These are phyloP conservation scores for Scopus umbretta DNA, from an alignment of 2,113 vertebrate species.

Conservation along the genomic window DNA sequence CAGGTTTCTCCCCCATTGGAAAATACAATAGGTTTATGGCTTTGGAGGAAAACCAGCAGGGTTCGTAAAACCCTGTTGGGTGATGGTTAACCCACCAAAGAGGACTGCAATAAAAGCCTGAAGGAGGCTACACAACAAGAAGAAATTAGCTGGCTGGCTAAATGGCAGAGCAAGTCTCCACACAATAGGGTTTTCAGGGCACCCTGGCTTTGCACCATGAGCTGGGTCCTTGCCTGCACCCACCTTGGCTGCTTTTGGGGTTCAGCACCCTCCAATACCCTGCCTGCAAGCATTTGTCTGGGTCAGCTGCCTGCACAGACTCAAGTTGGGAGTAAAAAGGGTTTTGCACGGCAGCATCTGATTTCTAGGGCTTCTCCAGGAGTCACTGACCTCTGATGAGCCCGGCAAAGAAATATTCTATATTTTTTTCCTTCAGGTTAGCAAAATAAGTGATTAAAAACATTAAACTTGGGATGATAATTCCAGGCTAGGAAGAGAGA, in stretches of 20 bases:
- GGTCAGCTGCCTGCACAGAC: background rate
- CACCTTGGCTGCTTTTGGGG: background rate
- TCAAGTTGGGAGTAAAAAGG: rapidly evolving
- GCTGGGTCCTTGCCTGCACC: background rate
- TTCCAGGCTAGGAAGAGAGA: background rate
- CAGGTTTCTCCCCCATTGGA: background rate
- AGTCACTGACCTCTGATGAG: background rate
- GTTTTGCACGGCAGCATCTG: background rate
- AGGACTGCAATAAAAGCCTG: background rate
- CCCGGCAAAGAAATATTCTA: background rate
- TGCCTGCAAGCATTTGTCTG: background rate
- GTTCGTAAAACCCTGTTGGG: constrained; percentile 17
- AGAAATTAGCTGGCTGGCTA: background rate
- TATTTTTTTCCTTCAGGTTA: background rate
- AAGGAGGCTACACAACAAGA: background rate
- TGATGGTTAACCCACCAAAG: constrained; percentile 3
- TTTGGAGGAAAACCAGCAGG: background rate
- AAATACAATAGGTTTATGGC: background rate
- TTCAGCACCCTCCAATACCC: background rate
- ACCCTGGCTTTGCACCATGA: background rate
- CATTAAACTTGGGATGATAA: background rate
- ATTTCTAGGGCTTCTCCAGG: background rate
- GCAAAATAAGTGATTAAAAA: background rate
- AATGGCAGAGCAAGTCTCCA: background rate
- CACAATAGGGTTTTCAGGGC: background rate